Conservation (phyloP, 2,113 vertebrate species). For the Nibea albiflora region DNA sequence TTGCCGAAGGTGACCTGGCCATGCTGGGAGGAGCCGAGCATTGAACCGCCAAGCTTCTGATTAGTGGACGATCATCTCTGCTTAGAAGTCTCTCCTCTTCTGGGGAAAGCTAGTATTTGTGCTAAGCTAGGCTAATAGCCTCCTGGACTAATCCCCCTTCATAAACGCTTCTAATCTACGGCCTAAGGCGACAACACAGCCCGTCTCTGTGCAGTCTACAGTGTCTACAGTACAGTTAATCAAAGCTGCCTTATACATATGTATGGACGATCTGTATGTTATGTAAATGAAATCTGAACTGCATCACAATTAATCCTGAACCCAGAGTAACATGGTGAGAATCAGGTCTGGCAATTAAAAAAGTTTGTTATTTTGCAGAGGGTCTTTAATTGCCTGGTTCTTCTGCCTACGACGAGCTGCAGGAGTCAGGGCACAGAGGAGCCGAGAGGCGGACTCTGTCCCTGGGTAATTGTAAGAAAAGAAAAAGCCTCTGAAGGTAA, state of each 20-base stretch:
- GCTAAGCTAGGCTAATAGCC: background rate
- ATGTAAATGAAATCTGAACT: slow-evolving; percentile 32
- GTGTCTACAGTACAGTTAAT: background rate
- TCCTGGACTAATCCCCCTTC: too few species aligned
- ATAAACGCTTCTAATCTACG: background rate
- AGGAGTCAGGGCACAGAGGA: slow-evolving; percentile 18
- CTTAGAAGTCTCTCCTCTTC: background rate
- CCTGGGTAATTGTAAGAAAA: slow-evolving; percentile 33
- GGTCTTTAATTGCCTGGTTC: slow-evolving; percentile 15
- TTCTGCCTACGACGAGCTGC: slow-evolving; percentile 3
- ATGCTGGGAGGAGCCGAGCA: too few species aligned
- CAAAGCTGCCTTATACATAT: slow-evolving; percentile 25
- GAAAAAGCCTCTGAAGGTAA: slow-evolving; percentile 22
- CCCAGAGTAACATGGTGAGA: background rate
- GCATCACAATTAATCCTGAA: slow-evolving; percentile 15
- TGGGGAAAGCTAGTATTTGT: background rate
- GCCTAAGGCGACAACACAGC: background rate
- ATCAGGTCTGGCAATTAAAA: slow-evolving; percentile 17
- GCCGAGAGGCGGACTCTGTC: background rate
- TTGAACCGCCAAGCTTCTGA: too few species aligned
- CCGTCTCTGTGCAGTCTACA: too few species aligned
- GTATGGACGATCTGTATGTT: slow-evolving; percentile 8
- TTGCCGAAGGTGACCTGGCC: too few species aligned
- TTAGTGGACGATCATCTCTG: too few species aligned
- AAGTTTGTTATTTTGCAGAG: slow-evolving; percentile 28